Base-by-base conservation (phyloP, 1,140 invertebrate species). In the Caerostris extrusa region DNA sequence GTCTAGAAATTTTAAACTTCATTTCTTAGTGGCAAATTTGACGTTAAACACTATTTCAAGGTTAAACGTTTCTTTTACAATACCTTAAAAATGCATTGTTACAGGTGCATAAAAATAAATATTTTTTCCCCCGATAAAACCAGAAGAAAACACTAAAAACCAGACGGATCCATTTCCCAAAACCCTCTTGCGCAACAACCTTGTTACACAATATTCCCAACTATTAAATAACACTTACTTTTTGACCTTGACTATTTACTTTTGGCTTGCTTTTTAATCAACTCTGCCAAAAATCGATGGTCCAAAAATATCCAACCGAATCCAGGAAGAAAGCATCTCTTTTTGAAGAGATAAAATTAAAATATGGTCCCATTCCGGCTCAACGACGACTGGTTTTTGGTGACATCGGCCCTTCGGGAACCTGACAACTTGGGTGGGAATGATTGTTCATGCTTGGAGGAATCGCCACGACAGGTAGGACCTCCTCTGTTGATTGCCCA, bases 361-460 rank as follows among this genome's bases (percentile, higher is more conserved):
- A 87, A 87, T 55, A 3, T 71, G 87, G 69, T 64, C 87, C 50
- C 61, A 89, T 64, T 89, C 64, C 87, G 8, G 19, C 19, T 61
- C 61, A 69, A 50, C 57, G 58, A 50, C 57, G 58, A 71, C 12
- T 89, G 87, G 64, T 55, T 69, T 89, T 89, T 89, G 87, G 87
- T 89, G 87, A 89, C 87, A 89, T 8, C n/a, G n/a, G 12, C 57
- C 69, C 85, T 12, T 19, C 34, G 85, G 85, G 57, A 34, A 86
- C 53, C 85, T 87, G 85, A 87, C 85, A 87, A 89, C 87, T 71
- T 89, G 87, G 87, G 87, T 89, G 87, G 87, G 87, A 89, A 71
- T 71, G 60, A 34, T 77, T 87, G 85, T 87, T 87, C 85, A 87
- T 87, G 85, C 57, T 19, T 61, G 58, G 71, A 50, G 12, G 71